A percentile compares a stretch with the other conserved stretches of the same genome.
Evolutionary conservation across 2,113 vertebrate genomes (phyloP).

Genomic region (Pituophis catenifer): DNA sequence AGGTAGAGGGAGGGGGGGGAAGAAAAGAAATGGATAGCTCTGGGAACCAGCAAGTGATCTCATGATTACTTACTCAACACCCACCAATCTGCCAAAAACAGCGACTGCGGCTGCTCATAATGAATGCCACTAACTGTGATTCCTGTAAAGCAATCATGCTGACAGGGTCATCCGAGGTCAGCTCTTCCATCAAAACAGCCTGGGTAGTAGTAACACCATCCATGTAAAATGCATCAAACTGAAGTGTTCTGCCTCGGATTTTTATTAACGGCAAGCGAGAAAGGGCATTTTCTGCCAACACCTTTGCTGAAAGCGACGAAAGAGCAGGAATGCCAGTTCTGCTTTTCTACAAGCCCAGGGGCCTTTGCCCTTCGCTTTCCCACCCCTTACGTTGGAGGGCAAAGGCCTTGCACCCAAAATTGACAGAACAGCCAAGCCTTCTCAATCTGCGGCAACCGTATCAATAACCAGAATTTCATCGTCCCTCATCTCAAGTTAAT

Average conservation of each 20-base stretch:
- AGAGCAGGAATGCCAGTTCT: neutral
- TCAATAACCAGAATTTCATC: neutral
- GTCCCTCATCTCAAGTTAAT: no score
- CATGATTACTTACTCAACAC: neutral
- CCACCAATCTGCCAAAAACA: neutral
- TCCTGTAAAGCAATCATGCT: neutral
- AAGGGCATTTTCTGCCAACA: neutral
- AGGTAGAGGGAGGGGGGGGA: constrained; percentile 6
- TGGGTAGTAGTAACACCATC: neutral
- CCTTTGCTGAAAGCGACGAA: neutral
- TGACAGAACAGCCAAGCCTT: neutral
- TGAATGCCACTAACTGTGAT: neutral
- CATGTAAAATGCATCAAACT: neutral
- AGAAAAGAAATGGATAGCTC: constrained; percentile 29
- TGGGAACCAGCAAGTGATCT: neutral
- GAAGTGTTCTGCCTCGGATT: neutral
- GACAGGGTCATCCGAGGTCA: neutral
- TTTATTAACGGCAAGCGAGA: neutral
- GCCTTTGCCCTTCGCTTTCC: neutral
- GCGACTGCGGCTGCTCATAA: neutral
- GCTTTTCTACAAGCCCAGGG: neutral
- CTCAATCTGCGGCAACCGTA: neutral
- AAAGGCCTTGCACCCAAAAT: neutral
- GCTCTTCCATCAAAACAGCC: neutral
- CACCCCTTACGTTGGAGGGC: neutral